These are phyloP conservation scores for Tuta absoluta DNA, from an alignment of 2,888 invertebrate species.

Conservation along the genomic window DNA sequence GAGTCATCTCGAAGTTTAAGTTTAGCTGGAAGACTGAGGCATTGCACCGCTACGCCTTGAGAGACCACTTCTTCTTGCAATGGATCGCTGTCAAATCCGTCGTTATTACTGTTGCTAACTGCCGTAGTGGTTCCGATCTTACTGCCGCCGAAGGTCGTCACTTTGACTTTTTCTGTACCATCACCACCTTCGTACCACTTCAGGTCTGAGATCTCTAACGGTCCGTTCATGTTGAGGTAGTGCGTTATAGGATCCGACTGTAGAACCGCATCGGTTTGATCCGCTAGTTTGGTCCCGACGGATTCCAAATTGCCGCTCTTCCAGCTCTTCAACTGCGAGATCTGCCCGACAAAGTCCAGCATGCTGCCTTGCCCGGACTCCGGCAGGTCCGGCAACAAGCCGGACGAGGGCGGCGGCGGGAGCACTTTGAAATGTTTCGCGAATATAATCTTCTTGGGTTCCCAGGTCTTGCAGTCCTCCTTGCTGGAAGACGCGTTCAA, in stretches of 20 bases:
- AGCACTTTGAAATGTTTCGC: conserved; percentile 68
- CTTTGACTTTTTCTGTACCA: conserved; percentile 66
- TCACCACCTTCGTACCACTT: conserved; percentile 75
- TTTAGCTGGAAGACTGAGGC: conserved; percentile 77
- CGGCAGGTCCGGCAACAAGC: conserved; percentile 62
- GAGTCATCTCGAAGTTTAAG: conserved; percentile 74
- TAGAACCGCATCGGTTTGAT: conserved; percentile 68
- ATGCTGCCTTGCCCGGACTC: conserved; percentile 65
- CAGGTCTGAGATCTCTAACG: conserved; percentile 71
- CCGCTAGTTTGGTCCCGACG: conserved; percentile 67
- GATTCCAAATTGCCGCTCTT: conserved; percentile 69
- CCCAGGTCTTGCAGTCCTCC: conserved; percentile 71
- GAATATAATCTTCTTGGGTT: conserved; percentile 67
- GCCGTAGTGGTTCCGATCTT: conserved; percentile 67
- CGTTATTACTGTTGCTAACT: conserved; percentile 67
- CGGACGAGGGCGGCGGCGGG: conserved; percentile 63
- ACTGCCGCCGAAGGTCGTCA: conserved; percentile 58
- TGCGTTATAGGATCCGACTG: conserved; percentile 66
- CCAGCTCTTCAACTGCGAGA: conserved; percentile 72
- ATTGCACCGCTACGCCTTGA: conserved; percentile 80
- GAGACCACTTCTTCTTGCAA: conserved; percentile 68
- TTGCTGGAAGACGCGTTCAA: conserved; percentile 75
- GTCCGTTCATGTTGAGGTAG: conserved; percentile 72
- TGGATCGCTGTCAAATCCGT: conserved; percentile 76
- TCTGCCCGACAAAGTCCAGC: conserved; percentile 71